Conservation (phyloP, 2,888 invertebrate species). For the Prostheceraeus crozeri region DNA sequence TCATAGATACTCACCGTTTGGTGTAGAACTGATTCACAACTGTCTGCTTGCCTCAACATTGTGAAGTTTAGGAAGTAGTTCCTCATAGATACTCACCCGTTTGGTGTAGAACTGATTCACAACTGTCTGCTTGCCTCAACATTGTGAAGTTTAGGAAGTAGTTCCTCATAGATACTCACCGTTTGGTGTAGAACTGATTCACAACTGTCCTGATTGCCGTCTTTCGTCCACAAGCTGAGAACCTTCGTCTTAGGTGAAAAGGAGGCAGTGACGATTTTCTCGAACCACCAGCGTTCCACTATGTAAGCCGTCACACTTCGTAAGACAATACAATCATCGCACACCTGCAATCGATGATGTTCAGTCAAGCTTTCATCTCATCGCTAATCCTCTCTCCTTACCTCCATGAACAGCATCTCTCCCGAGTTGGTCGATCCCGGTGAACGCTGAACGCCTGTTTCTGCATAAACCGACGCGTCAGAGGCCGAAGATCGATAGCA, state of each 20-base stretch:
- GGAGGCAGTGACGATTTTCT: constrained; percentile 96
- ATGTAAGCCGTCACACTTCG: constrained; percentile 59
- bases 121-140: too few species aligned
- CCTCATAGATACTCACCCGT: too few species aligned
- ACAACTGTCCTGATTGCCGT: constrained; percentile 85
- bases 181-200: constrained; percentile 95
- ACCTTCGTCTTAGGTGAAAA: constrained; percentile 97
- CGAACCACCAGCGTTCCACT: constrained; percentile 86
- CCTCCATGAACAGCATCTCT: constrained; percentile 62
- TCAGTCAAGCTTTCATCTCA: background rate
- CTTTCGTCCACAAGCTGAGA: constrained; percentile 89
- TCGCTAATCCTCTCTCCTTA: constrained; percentile 43
- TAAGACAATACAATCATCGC: constrained; percentile 73
- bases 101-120: too few species aligned
- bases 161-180: too few species aligned
- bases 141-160: too few species aligned
- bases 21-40: too few species aligned
- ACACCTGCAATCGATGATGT: constrained; percentile 64
- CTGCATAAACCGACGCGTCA: constrained; percentile 86
- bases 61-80: too few species aligned
- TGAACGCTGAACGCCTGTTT: constrained; percentile 97
- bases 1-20: too few species aligned
- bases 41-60: too few species aligned
- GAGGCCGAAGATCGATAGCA: constrained; percentile 88
- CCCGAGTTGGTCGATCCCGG: constrained; percentile 84